Base-by-base conservation (phyloP, 2,113 vertebrate genomes). In the Bettongia penicillata region DNA sequence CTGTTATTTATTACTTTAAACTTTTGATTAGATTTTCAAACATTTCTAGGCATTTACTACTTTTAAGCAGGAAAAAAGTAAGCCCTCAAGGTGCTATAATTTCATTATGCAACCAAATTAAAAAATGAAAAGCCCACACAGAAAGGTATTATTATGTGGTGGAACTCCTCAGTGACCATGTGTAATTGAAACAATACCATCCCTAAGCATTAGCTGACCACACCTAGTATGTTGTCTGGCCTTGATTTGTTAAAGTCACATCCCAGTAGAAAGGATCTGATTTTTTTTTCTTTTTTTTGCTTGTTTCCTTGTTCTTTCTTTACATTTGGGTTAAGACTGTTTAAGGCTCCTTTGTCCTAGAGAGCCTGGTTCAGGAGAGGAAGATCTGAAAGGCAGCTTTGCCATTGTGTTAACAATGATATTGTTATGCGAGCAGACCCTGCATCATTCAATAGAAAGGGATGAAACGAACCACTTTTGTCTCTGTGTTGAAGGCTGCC, bases 371-470 rank as follows among this genome's bases (percentile, higher is more conserved):
- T 90, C 90, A 90, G 90, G 25, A 90, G 31, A 51, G 49, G 90
- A 90, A 48, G 90, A 90, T 90, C 90, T 90, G 90, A 90, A 51
- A 90, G 28, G 49, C 90, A 90, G 90, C 90, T 90, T 50, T 90
- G 10, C 48, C 90, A 90, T 90, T 28, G 90, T 90, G 48, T 51
- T 48, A 49, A 90, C 90, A 90, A 49, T 50, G 90, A 50, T 90
- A 48, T 90, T 90, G 90, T 90, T 90, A 49, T 50, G 90, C 90
- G 14, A 50, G 48, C 90, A 51, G 90, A 31, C 90, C 49, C 47
- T 48, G 47, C 90, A 28, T 25, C 49, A 22, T 26, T 48, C 47
- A 28, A 48, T 48, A 51, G 49, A 51, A 31, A 90, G 25, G 90
- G 49, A 51, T 48, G 49, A 51, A 90, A 48, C 14, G 24, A 16